A percentile compares a stretch with the other conserved stretches of the same genome.
Evolutionary conservation across 2,797 vertebrate genomes (phyloP).

Genomic region (Eidolon dupreanum): DNA sequence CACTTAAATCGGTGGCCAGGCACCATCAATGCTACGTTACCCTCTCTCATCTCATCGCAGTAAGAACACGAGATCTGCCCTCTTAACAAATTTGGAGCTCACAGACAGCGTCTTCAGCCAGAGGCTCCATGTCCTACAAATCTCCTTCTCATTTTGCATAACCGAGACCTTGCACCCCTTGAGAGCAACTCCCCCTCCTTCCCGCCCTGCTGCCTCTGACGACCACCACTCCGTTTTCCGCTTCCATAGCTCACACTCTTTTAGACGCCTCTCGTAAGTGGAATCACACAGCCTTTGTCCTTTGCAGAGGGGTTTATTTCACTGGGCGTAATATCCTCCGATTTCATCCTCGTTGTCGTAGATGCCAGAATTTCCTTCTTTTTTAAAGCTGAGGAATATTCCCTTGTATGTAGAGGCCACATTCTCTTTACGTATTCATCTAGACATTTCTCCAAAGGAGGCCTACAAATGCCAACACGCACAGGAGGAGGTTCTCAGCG

Average conservation of each 20-base stretch:
- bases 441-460: background rate
- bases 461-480: background rate
- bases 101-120: accelerated
- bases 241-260: no score
- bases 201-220: background rate
- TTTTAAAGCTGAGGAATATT: background rate
- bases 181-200: background rate
- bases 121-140: background rate
- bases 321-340: accelerated
- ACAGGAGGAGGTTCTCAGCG: background rate
- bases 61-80: background rate
- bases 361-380: background rate
- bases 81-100: background rate
- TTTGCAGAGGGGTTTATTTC: background rate
- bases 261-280: background rate
- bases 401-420: accelerated
- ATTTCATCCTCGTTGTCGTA: no score
- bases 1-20: accelerated
- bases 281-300: accelerated
- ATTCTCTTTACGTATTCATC: background rate
- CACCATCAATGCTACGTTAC: no score
- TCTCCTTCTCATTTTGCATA: accelerated
- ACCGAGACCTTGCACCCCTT: background rate
- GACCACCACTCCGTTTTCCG: background rate
- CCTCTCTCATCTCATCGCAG: background rate